phyloP scores from a whole-genome alignment of 1,140 invertebrate genomes.

The Cryptotermes secundus region DNA sequence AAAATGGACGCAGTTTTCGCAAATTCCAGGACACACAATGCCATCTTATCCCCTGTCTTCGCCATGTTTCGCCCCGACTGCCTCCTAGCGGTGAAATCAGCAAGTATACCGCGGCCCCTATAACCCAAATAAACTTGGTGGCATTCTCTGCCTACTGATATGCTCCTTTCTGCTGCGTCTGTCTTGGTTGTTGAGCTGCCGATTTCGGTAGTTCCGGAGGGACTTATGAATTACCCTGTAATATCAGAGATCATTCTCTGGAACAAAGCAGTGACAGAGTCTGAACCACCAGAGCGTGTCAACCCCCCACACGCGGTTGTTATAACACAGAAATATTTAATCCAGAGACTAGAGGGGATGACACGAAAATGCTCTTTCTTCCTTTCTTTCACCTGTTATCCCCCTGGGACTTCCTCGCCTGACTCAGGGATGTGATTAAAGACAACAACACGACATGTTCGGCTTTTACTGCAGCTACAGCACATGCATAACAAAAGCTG shows the following conservation, averaged over 20 bases:
- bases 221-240: too few relatives aligned
- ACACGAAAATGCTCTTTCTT: constrained; percentile 9
- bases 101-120: too few relatives aligned
- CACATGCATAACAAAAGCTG: background rate
- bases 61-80: too few relatives aligned
- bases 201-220: too few relatives aligned
- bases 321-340: constrained; percentile 20
- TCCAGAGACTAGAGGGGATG: constrained; percentile 6
- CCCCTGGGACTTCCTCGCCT: background rate
- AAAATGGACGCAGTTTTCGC: too few relatives aligned
- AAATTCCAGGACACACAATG: too few relatives aligned
- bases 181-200: too few relatives aligned
- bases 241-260: background rate
- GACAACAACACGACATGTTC: constrained; percentile 8
- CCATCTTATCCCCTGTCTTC: too few relatives aligned
- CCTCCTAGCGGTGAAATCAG: too few relatives aligned
- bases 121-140: too few relatives aligned
- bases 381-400: constrained; percentile 5
- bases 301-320: background rate
- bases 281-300: background rate
- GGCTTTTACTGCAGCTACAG: background rate
- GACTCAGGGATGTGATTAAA: background rate
- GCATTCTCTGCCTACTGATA: too few relatives aligned
- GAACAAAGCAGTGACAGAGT: background rate
- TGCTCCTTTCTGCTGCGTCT: too few relatives aligned